Conservation (phyloP, 2,113 vertebrate genomes). For the Dunckerocampus dactyliophorus region DNA sequence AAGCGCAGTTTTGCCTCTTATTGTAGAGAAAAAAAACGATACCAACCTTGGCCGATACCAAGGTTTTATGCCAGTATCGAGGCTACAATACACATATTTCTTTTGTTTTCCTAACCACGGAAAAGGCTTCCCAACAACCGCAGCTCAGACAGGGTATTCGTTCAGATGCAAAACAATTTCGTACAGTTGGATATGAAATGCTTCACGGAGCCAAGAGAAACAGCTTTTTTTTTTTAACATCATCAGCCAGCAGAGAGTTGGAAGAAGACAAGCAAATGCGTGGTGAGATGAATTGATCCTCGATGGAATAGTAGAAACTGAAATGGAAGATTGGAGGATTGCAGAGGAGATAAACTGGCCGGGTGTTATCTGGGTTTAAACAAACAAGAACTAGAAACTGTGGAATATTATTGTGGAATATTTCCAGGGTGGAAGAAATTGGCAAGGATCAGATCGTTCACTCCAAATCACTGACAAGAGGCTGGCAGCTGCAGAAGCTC, state of each 20-base stretch:
- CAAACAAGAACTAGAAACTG: slow-evolving; percentile 31
- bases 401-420: slow-evolving; percentile 37
- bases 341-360: slow-evolving; percentile 44
- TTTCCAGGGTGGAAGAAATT: slow-evolving; percentile 32
- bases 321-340: slow-evolving; percentile 33
- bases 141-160: background rate
- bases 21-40: no score
- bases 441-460: slow-evolving; percentile 20
- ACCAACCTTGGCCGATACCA: no score
- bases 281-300: slow-evolving; percentile 39
- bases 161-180: slow-evolving; percentile 12
- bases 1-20: no score
- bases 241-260: slow-evolving; percentile 21
- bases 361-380: slow-evolving; percentile 41
- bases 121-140: slow-evolving; percentile 13
- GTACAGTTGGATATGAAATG: background rate
- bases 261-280: slow-evolving; percentile 19
- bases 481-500: slow-evolving; percentile 12
- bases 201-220: slow-evolving; percentile 14
- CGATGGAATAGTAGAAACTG: slow-evolving; percentile 21
- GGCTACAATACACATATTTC: no score
- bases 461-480: slow-evolving; percentile 7
- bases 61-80: no score
- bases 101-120: slow-evolving; percentile 10
- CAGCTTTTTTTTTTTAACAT: slow-evolving; percentile 26